Conservation (phyloP, 2,888 invertebrate genomes). For the Spodoptera picta region DNA sequence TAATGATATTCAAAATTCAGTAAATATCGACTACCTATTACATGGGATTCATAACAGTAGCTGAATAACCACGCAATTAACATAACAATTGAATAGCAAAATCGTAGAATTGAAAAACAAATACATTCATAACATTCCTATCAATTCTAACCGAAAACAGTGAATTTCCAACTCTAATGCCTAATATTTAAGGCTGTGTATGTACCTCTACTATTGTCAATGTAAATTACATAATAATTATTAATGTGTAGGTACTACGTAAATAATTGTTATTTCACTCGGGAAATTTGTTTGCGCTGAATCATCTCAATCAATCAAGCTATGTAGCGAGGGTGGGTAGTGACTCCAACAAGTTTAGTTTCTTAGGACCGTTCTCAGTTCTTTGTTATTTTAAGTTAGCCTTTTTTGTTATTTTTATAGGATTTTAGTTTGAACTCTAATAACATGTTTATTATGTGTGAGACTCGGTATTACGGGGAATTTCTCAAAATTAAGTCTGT, state of each 20-base stretch:
- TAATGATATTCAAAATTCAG: no score
- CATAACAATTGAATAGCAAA: no score
- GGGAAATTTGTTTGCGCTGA: slow-evolving; percentile 69
- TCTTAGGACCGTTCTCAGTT: slow-evolving; percentile 20
- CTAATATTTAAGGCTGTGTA: slow-evolving; percentile 14
- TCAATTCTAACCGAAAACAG: neutral
- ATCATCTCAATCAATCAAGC: slow-evolving; percentile 78
- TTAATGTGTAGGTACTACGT: slow-evolving; percentile 64
- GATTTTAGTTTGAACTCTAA: no score
- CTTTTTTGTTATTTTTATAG: neutral
- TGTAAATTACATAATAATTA: slow-evolving; percentile 65
- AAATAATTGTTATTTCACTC: slow-evolving; percentile 73
- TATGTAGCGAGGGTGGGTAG: slow-evolving; percentile 54
- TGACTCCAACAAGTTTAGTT: slow-evolving; percentile 26
- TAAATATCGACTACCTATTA: no score
- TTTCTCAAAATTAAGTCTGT: no score
- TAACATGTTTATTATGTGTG: no score
- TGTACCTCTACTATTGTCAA: slow-evolving; percentile 53
- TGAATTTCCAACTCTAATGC: slow-evolving; percentile 6
- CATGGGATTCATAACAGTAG: no score
- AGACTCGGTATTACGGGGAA: no score
- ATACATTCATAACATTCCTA: no score
- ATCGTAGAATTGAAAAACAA: no score
- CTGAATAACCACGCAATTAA: no score
- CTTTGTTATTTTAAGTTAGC: neutral